Percentiles rank a stretch among this genome's conserved stretches.
These are phyloP conservation scores for Lutraria rhynchaena DNA, from an alignment of 1,140 invertebrate genomes.

Conservation along the genomic window DNA sequence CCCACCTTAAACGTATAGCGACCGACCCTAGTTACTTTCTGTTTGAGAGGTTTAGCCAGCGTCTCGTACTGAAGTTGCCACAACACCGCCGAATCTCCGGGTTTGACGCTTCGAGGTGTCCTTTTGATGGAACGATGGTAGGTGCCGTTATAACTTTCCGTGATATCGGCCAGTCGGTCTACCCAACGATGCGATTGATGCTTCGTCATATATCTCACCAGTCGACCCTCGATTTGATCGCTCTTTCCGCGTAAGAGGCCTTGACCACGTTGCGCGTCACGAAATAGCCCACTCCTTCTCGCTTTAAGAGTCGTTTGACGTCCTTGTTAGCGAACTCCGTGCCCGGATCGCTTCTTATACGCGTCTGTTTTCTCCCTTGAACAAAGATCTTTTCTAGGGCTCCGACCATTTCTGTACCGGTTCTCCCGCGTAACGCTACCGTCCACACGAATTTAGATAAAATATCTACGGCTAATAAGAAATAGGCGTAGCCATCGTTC, in stretches of 20 bases:
- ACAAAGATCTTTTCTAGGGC: neutral
- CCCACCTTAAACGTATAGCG: conserved; percentile 3
- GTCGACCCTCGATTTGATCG: neutral
- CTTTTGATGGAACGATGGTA: conserved; percentile 31
- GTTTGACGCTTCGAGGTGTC: conserved; percentile 1
- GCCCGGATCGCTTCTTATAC: conserved; percentile 13
- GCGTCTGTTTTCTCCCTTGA: neutral
- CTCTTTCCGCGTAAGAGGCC: neutral
- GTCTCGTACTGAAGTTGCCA: conserved; percentile 17
- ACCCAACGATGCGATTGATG: conserved; percentile 2
- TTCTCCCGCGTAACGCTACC: neutral
- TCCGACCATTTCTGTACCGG: conserved; percentile 10
- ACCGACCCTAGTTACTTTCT: no score
- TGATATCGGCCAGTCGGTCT: conserved; percentile 1
- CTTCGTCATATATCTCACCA: neutral
- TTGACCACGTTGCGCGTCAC: neutral
- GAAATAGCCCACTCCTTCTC: neutral
- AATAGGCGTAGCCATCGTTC: conserved; percentile 45
- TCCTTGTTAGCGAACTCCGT: conserved; percentile 19
- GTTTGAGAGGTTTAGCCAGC: no score
- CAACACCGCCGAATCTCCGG: neutral
- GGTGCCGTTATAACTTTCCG: neutral
- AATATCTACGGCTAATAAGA: conserved; percentile 28
- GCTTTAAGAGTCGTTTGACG: neutral
- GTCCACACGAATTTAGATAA: conserved; percentile 26